Evolutionary conservation across 2,888 invertebrate genomes (phyloP).

Genomic region (Corythucha ciliata): DNA sequence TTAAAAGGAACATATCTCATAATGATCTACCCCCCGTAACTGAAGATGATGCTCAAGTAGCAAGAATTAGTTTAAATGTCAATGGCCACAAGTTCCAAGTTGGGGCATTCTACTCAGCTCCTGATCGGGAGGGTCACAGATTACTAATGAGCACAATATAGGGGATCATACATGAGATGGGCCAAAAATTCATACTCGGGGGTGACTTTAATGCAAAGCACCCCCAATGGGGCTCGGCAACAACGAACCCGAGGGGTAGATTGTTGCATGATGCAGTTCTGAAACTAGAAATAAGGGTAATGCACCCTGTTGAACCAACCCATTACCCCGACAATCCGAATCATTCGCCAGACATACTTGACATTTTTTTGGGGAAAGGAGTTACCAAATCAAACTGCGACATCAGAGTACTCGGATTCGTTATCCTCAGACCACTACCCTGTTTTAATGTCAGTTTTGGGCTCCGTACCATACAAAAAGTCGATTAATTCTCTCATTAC

Average conservation of each 20-base stretch:
- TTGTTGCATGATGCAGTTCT: not conserved
- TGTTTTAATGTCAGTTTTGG: not conserved
- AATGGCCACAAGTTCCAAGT: not conserved
- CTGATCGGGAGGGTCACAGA: no score
- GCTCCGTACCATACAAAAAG: not conserved
- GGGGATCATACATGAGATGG: no score
- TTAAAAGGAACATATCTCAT: slow-evolving; percentile 2
- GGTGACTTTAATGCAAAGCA: not conserved
- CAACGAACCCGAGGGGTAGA: not conserved
- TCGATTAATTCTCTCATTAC: no score
- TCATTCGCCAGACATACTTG: not conserved
- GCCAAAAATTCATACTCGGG: no score
- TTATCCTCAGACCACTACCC: slow-evolving; percentile 5
- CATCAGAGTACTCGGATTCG: no score
- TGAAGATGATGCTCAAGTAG: slow-evolving; percentile 2
- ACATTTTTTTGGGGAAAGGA: no score
- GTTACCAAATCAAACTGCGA: no score
- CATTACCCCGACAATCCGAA: slow-evolving; percentile 6
- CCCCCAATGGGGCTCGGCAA: not conserved
- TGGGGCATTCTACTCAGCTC: slow-evolving; percentile 17
- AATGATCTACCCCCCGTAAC: not conserved
- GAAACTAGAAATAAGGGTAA: not conserved
- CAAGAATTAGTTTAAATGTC: not conserved
- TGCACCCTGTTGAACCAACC: not conserved
- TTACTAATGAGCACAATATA: no score